Base-by-base conservation (phyloP, 2,797 vertebrate species). In the Chaunax sp. region DNA sequence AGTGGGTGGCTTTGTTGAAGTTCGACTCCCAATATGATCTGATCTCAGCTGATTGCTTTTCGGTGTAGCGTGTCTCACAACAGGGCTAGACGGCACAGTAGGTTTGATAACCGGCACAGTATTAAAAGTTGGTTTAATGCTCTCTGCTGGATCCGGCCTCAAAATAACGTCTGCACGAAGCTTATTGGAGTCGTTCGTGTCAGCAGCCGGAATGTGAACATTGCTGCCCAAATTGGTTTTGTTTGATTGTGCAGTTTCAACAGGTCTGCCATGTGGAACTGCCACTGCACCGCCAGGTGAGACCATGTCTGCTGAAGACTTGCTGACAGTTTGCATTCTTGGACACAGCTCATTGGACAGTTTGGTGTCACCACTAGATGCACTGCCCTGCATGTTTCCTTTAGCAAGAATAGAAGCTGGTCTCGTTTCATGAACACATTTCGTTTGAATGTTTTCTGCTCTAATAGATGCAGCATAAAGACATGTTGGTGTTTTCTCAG, bases 1-100 rank as follows among this genome's bases (percentile, higher is more conserved):
- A 1, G 35, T 23, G 1, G 28, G 10, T 43, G 62, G 22, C 6
- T 72, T 85, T 62, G 46, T 35, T 64, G 55, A 30, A 45, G 62
- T 40, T 55, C 0, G 71, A 62, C 47, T 65, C 20, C 75, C 59
- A 7, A 55, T 54, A 69, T 43, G 78, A 10, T 78, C 51, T 57
- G 43, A 64, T 69, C 64, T 83, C 19, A 82, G 43, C 46, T 28
- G 66, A 63, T 82, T 74, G 46, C 74, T 87, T 75, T 76, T 86
- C 49, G 77, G 74, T 67, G 52, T 3, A 0, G 79, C 3, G 0
- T 41, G 55, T 43, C 66, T 87, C 28, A 84, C 41, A 11, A 14
- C 61, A 19, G 80, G 87, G 56, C 84, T 88, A 1, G 60, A 58
- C 0, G 59, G 53, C 6, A 80, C 6, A 1, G 25, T 9, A 4